Conservation (phyloP, 2,888 invertebrate genomes). For the Bimastos eiseni region DNA sequence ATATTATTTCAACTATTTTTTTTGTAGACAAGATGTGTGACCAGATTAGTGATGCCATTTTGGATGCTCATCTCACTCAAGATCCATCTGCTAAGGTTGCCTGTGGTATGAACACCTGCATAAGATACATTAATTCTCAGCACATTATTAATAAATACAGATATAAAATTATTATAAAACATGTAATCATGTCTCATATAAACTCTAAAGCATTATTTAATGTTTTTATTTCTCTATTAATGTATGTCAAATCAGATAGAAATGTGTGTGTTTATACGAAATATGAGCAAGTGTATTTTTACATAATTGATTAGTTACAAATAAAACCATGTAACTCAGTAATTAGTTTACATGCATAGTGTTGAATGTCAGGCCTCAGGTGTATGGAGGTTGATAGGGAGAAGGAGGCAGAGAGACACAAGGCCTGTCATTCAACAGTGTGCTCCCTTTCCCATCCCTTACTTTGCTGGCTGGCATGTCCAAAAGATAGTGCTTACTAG, state of each 20-base stretch:
- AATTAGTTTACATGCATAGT: too few relatives aligned
- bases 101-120: conserved; percentile 66
- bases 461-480: too few relatives aligned
- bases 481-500: too few relatives aligned
- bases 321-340: too few relatives aligned
- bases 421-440: too few relatives aligned
- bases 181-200: background rate
- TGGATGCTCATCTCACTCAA: conserved; percentile 80
- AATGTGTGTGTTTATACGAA: background rate
- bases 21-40: conserved; percentile 65
- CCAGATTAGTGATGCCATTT: conserved; percentile 65
- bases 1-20: background rate
- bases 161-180: background rate
- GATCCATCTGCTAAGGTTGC: conserved; percentile 97
- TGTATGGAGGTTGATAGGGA: too few relatives aligned
- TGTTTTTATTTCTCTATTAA: background rate
- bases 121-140: background rate
- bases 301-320: background rate
- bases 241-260: background rate
- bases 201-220: background rate
- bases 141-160: background rate
- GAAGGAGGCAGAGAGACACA: too few relatives aligned
- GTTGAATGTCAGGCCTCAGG: too few relatives aligned
- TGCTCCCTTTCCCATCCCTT: too few relatives aligned
- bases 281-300: background rate